Evolutionary conservation across 2,888 invertebrate species (phyloP).

Genomic region (Parnassius apollo): DNA sequence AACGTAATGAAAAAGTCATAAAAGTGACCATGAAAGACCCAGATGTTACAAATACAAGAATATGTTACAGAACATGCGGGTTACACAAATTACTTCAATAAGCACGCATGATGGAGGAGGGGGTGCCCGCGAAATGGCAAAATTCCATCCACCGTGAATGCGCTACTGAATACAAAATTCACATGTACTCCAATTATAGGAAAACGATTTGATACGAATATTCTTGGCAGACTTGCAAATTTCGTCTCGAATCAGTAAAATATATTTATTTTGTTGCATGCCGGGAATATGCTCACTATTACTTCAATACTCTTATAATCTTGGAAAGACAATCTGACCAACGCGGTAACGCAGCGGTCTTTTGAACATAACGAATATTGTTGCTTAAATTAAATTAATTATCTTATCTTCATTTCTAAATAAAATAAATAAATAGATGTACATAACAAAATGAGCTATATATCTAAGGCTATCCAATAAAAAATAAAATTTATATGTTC

Average conservation of each 20-base stretch:
- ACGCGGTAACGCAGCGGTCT: constrained; percentile 2
- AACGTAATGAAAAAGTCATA: constrained; percentile 18
- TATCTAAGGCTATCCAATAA: no score
- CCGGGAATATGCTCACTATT: constrained; percentile 62
- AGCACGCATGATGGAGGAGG: constrained; percentile 77
- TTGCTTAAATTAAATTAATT: not conserved
- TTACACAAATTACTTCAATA: constrained; percentile 74
- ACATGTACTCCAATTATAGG: constrained; percentile 82
- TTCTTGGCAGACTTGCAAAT: constrained; percentile 82
- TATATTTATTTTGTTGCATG: constrained; percentile 78
- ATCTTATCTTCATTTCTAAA: not conserved
- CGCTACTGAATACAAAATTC: constrained; percentile 80
- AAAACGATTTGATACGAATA: constrained; percentile 81
- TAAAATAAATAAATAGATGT: no score
- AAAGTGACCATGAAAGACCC: constrained; percentile 19
- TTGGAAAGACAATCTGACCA: constrained; percentile 48
- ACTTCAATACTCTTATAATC: constrained; percentile 62
- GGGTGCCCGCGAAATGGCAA: constrained; percentile 69
- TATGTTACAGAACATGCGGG: constrained; percentile 44
- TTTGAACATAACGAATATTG: not conserved
- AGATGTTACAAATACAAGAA: constrained; percentile 12
- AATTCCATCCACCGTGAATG: constrained; percentile 77
- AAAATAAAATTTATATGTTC: no score
- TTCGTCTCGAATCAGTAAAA: constrained; percentile 77
- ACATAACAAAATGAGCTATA: no score